Base-by-base conservation (phyloP, 2,113 vertebrate species). In the Penelope pileata region DNA sequence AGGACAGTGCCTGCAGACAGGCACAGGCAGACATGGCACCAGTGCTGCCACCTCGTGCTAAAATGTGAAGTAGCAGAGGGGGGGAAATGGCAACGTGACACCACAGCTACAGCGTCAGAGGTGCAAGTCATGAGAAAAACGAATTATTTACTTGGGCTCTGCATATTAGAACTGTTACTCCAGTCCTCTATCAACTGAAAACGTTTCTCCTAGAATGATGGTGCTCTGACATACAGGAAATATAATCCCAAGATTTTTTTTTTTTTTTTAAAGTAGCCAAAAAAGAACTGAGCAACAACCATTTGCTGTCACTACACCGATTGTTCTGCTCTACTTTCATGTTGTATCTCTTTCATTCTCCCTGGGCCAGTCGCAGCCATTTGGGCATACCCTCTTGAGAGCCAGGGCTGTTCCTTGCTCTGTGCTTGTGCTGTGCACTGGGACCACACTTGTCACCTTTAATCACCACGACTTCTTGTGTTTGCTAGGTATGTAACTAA, bases 31-130 rank as follows among this genome's bases (percentile, higher is more conserved):
- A 32, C 34, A 16, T 6, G 94, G 67, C 90, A 79, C 67, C 59
- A 27, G 59, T 88, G 95, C 96, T 97, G 97, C 94, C 96, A 97
- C 89, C 95, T 74, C 24, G 81, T 96, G 96, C 47, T 84, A 7
- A 63, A 66, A 48, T 1, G 29, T 26, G 83, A 92, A 81, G 88
- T 51, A 85, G 83, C 94, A 94, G 40, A 78, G 54, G 67, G 30
- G 24, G 6, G 23, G 47, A 64, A 81, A 51, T 21, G 75, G 79
- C 38, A 56, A 74, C 1, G 2, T 2, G 38, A 36, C n/a, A 11
- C 12, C 51, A 47, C 53, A 56, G 7, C 51, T 54, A 48, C 2
- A 15, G n/a, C 40, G 34, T 17, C 42, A 62, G 16, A 50, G 59
- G n/a, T n/a, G 10, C 48, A 80, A 91, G 42, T 2, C 62, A 30